Evolutionary conservation across 2,888 invertebrate genomes (phyloP).

Genomic region (Drosophila leonis): DNA sequence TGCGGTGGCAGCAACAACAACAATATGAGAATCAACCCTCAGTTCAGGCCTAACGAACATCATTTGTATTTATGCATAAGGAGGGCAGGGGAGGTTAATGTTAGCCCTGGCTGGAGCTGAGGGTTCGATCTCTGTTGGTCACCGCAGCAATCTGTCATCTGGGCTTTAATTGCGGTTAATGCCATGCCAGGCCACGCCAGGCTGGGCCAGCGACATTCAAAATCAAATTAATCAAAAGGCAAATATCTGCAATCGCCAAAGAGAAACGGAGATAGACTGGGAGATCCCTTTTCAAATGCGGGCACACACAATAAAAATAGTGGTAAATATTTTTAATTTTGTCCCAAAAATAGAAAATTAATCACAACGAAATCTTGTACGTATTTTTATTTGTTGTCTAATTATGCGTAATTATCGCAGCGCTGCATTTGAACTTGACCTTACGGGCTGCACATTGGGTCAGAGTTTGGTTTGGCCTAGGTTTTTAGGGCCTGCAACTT

Average conservation of each 20-base stretch:
- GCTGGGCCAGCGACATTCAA: slow-evolving; percentile 50
- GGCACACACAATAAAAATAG: slow-evolving; percentile 36
- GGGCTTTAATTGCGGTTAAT: slow-evolving; percentile 70
- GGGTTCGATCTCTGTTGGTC: slow-evolving; percentile 66
- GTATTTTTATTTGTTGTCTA: slow-evolving; percentile 51
- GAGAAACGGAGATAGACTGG: slow-evolving; percentile 24
- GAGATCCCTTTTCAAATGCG: slow-evolving; percentile 26
- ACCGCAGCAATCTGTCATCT: slow-evolving; percentile 75
- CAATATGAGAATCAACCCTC: slow-evolving; percentile 63
- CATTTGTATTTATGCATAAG: slow-evolving; percentile 53
- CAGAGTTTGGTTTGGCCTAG: neutral
- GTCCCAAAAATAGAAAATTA: slow-evolving; percentile 34
- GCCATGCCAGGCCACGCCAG: slow-evolving; percentile 18
- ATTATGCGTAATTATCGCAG: slow-evolving; percentile 71
- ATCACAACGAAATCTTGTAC: slow-evolving; percentile 26
- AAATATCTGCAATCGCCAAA: slow-evolving; percentile 58
- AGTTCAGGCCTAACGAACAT: slow-evolving; percentile 53
- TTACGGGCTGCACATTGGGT: slow-evolving; percentile 28
- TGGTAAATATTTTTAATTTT: slow-evolving; percentile 48
- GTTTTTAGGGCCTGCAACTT: neutral
- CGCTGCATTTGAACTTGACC: slow-evolving; percentile 69
- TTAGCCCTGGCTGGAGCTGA: slow-evolving; percentile 27
- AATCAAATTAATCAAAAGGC: slow-evolving; percentile 67
- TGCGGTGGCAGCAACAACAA: slow-evolving; percentile 38
- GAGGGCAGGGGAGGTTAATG: slow-evolving; percentile 1